Conservation (phyloP, 2,888 invertebrate species). For the Syrista parreyssii region DNA sequence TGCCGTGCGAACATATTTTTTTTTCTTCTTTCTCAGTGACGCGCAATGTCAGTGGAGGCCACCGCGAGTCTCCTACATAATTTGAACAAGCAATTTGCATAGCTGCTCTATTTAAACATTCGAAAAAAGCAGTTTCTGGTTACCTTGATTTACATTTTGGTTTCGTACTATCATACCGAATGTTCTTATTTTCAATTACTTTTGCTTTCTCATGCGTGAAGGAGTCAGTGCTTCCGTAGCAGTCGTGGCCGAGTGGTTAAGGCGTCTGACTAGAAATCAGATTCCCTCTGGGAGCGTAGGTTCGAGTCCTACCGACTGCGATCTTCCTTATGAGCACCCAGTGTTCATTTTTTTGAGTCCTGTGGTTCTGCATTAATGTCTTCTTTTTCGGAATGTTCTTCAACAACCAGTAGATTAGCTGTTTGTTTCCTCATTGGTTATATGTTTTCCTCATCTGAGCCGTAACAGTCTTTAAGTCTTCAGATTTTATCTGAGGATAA, state of each 20-base stretch:
- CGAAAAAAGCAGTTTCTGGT: neutral
- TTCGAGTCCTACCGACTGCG: slow-evolving; percentile 91
- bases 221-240: slow-evolving; percentile 58
- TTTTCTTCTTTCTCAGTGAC: neutral
- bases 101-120: neutral
- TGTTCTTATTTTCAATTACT: neutral
- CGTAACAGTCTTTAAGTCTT: neutral
- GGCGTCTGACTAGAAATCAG: slow-evolving; percentile 91
- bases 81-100: neutral
- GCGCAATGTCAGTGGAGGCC: neutral
- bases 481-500: neutral
- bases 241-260: slow-evolving; percentile 90
- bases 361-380: neutral
- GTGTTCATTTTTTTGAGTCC: neutral
- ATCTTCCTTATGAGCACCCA: slow-evolving; percentile 7
- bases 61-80: neutral
- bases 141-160: neutral
- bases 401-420: neutral
- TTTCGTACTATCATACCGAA: neutral
- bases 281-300: slow-evolving; percentile 92
- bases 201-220: neutral
- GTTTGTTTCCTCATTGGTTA: neutral
- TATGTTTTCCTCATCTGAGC: neutral
- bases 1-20: neutral
- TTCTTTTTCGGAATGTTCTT: neutral